phyloP scores from a whole-genome alignment of 2,113 vertebrate species.

The Peromyscus californicus region DNA sequence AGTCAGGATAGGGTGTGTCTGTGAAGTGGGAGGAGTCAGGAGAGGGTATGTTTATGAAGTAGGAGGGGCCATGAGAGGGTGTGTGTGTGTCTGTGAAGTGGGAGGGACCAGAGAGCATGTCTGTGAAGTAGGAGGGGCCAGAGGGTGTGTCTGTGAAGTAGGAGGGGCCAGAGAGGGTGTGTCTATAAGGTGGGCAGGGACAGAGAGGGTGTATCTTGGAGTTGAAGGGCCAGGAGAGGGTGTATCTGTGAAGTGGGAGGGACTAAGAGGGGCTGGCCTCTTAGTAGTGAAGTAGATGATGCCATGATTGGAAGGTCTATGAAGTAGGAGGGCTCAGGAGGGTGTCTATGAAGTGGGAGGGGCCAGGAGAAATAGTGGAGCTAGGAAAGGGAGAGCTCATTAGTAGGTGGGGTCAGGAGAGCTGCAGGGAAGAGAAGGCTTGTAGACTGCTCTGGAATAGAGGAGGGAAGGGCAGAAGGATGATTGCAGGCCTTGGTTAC shows the following conservation, averaged over 20 bases:
- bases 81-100: neutral
- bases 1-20: accelerated
- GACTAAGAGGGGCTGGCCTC: neutral
- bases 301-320: neutral
- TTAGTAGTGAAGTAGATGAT: neutral
- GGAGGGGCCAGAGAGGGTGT: neutral
- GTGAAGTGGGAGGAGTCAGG: neutral
- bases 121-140: neutral
- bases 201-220: neutral
- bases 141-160: neutral
- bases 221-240: neutral
- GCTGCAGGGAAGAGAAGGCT: neutral
- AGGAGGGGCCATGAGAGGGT: too few species aligned
- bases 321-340: neutral
- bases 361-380: neutral
- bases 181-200: too few species aligned
- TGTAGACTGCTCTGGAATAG: too few species aligned
- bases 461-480: neutral
- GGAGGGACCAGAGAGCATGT: accelerated
- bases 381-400: neutral
- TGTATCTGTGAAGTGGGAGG: neutral
- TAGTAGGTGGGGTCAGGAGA: neutral
- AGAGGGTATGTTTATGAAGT: accelerated
- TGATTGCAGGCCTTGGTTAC: neutral
- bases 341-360: neutral